Evolutionary conservation across 2,888 invertebrate genomes (phyloP).

Genomic region (Ophion costatus): DNA sequence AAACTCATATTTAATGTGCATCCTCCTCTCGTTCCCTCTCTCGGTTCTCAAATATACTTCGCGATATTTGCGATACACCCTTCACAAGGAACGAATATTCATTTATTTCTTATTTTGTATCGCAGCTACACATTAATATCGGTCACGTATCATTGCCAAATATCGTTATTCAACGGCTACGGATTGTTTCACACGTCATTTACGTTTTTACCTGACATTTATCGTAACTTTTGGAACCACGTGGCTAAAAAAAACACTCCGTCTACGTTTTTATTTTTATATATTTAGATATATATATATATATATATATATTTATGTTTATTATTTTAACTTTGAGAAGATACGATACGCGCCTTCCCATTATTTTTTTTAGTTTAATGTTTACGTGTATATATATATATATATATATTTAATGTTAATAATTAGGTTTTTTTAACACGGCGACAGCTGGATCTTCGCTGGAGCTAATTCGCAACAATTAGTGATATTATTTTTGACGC

Average conservation of each 20-base stretch:
- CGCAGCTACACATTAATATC: constrained; percentile 8
- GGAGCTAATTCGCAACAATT: constrained; percentile 44
- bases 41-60: constrained; percentile 36
- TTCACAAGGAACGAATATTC: constrained; percentile 31
- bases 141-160: constrained; percentile 24
- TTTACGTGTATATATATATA: constrained; percentile 4
- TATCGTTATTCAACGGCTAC: constrained; percentile 17
- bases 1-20: constrained; percentile 74
- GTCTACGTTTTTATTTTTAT: constrained; percentile 58
- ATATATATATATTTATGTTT: constrained; percentile 30
- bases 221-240: constrained; percentile 65
- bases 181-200: constrained; percentile 35
- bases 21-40: constrained; percentile 54
- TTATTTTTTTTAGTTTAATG: constrained; percentile 14
- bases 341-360: constrained; percentile 43
- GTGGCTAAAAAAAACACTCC: constrained; percentile 67
- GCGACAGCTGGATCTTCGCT: constrained; percentile 38
- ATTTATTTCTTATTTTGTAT: constrained; percentile 8
- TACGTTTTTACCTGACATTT: constrained; percentile 58
- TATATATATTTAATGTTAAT: constrained; percentile 10
- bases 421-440: constrained; percentile 34
- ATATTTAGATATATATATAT: constrained; percentile 34
- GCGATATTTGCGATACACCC: constrained; percentile 31
- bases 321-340: constrained; percentile 32
- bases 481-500: constrained; percentile 36